Conservation (phyloP, 2,797 vertebrate species). For the Rhinogobio ventralis region DNA sequence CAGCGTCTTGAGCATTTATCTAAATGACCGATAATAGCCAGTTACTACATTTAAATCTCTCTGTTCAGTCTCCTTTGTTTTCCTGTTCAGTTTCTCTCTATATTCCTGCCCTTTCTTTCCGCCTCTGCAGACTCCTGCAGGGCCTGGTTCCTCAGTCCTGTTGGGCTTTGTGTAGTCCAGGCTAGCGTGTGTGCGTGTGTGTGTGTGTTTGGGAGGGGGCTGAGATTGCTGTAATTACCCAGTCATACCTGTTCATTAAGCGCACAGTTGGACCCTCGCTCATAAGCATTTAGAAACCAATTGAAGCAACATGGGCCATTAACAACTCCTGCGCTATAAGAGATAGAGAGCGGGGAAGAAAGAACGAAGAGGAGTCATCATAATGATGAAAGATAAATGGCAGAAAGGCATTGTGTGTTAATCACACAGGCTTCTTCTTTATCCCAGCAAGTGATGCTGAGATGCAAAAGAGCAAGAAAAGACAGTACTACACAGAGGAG, state of each 20-base stretch:
- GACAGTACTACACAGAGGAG: conserved; percentile 1
- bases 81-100: conserved; percentile 49
- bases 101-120: conserved; percentile 53
- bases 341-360: conserved; percentile 29
- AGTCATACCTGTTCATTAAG: conserved; percentile 99
- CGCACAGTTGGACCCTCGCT: conserved; percentile 96
- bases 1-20: conserved; percentile 39
- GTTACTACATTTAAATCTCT: conserved; percentile 63
- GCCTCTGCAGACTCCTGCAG: conserved; percentile 61
- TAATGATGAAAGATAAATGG: conserved; percentile 60
- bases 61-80: conserved; percentile 61
- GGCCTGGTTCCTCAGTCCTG: conserved; percentile 53
- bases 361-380: conserved; percentile 42
- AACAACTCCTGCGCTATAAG: conserved; percentile 80
- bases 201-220: conserved; percentile 67
- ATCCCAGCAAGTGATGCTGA: conserved; percentile 47
- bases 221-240: conserved; percentile 99
- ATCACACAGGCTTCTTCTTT: conserved; percentile 53
- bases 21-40: conserved; percentile 64
- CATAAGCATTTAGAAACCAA: conserved; percentile 94
- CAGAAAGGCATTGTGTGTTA: conserved; percentile 53
- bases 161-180: conserved; percentile 61
- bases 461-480: conserved; percentile 35
- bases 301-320: conserved; percentile 98
- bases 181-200: conserved; percentile 38